Conservation (phyloP, 2,113 vertebrate genomes). For the Callorhinus ursinus region DNA sequence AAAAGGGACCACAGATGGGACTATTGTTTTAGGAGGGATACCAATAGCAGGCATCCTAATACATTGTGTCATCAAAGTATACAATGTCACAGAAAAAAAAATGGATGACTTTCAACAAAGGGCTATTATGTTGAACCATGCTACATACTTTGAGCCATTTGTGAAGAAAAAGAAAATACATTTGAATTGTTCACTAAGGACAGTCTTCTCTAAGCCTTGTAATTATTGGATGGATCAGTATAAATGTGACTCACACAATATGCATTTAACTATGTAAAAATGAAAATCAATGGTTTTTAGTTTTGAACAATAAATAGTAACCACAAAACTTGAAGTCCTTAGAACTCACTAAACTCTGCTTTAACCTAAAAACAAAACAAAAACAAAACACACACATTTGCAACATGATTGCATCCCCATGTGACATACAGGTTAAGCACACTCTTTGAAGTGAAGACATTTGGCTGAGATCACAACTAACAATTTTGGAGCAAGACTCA, state of each 20-base stretch:
- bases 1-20: slow-evolving; percentile 12
- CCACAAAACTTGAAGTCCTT: neutral
- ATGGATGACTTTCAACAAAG: slow-evolving; percentile 33
- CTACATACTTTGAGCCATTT: slow-evolving; percentile 29
- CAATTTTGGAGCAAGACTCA: neutral
- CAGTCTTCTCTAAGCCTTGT: neutral
- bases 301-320: neutral
- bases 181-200: neutral
- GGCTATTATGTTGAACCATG: neutral
- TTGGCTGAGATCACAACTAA: neutral
- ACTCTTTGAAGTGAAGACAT: slow-evolving; percentile 8
- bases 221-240: neutral
- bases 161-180: slow-evolving; percentile 1
- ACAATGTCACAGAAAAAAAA: neutral
- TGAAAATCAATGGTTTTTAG: neutral
- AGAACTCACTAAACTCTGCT: neutral
- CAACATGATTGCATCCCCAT: neutral
- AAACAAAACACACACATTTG: neutral
- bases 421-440: neutral
- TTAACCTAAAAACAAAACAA: neutral
- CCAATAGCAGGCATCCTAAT: neutral
- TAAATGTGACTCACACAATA: neutral
- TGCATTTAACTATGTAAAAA: neutral
- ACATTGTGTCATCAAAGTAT: slow-evolving; percentile 30
- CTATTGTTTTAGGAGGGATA: slow-evolving; percentile 37